Evolutionary conservation across 2,113 vertebrate genomes (phyloP).

Genomic region (Gallinago paraguaiae): DNA sequence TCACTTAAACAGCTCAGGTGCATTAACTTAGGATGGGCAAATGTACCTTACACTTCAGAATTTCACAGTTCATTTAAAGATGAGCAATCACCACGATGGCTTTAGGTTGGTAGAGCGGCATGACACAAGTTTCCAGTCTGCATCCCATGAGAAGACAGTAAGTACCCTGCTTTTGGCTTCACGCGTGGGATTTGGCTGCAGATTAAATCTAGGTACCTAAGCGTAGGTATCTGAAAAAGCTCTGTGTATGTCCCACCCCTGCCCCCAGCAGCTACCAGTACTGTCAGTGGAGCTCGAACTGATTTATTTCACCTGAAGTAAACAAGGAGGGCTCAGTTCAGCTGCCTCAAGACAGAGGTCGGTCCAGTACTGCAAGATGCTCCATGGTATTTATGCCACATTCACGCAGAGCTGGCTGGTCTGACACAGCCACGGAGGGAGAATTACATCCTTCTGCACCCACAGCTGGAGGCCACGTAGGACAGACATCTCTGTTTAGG

Average conservation of each 20-base stretch:
- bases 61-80: not conserved
- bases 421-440: not conserved
- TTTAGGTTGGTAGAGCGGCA: not conserved
- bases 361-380: not conserved
- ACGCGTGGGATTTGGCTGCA: not conserved
- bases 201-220: not conserved
- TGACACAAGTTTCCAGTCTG: not conserved
- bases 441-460: slow-evolving; percentile 5
- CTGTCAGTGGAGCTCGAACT: rapidly evolving
- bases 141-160: not conserved
- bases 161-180: not conserved
- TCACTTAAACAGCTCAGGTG: not conserved
- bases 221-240: not conserved
- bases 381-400: not conserved
- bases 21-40: not conserved
- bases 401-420: not conserved
- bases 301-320: not conserved
- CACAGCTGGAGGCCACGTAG: not conserved
- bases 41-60: not conserved
- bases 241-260: not conserved
- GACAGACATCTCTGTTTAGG: not conserved
- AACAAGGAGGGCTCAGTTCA: not conserved
- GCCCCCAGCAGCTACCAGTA: not conserved
- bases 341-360: not conserved
- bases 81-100: not conserved